A percentile compares a stretch with the other conserved stretches of the same genome.
Conservation (phyloP, 2,888 invertebrate species). For the Atethmia centrago region DNA sequence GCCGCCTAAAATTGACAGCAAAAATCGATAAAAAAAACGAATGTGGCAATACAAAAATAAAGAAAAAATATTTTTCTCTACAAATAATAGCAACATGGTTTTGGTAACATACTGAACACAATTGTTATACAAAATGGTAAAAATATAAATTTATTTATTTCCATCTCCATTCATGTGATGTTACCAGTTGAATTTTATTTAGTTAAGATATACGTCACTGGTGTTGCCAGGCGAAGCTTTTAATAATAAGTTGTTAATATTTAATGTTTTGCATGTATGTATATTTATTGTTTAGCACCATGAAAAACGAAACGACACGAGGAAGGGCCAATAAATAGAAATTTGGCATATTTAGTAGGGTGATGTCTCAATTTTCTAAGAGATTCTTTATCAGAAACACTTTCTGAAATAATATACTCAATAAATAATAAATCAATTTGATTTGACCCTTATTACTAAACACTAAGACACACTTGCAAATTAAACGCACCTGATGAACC, state of each 20-base stretch:
- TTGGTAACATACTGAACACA: constrained; percentile 71
- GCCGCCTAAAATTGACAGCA: constrained; percentile 6
- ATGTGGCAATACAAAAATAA: constrained; percentile 61
- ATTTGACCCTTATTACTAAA: constrained; percentile 7
- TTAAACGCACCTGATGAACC: background rate
- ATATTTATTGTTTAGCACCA: constrained; percentile 7
- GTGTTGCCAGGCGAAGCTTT: constrained; percentile 30
- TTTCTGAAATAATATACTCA: background rate
- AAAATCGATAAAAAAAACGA: constrained; percentile 26
- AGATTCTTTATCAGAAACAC: constrained; percentile 22
- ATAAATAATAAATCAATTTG: background rate
- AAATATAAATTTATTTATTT: constrained; percentile 32
- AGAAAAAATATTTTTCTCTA: constrained; percentile 49
- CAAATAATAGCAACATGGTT: constrained; percentile 63
- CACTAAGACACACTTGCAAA: background rate
- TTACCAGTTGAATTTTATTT: constrained; percentile 15
- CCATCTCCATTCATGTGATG: constrained; percentile 33
- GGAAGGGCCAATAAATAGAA: background rate
- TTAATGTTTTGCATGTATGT: too few relatives aligned
- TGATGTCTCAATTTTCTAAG: background rate
- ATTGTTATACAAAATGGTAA: constrained; percentile 55
- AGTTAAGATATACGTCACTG: background rate
- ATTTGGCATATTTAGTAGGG: background rate
- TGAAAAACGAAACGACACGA: background rate
- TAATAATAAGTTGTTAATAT: too few relatives aligned